A percentile compares a stretch with the other conserved stretches of the same genome.
phyloP scores from a whole-genome alignment of 2,797 vertebrate species.

The Hylomyscus alleni region DNA sequence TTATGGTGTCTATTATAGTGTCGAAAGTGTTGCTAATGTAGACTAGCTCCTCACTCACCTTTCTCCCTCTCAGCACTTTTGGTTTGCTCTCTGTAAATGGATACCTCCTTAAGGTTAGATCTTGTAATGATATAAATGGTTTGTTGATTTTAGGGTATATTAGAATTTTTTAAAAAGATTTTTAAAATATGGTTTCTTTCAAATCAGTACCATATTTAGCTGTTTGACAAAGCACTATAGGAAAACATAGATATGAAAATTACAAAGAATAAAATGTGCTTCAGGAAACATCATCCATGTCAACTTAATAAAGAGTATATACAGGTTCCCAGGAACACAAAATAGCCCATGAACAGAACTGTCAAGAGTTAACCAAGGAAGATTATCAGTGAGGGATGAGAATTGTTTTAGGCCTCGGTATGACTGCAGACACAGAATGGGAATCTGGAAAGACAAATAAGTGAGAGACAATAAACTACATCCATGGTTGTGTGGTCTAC shows the following conservation, averaged over 20 bases:
- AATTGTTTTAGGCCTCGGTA: background rate
- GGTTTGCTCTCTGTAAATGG: background rate
- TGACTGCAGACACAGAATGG: background rate
- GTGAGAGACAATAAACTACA: background rate
- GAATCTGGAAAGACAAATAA: conserved; percentile 11
- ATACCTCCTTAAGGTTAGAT: background rate
- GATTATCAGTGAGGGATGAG: conserved; percentile 18
- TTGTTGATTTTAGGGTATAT: background rate
- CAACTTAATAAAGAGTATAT: background rate
- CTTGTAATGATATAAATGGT: background rate
- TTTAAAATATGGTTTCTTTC: background rate
- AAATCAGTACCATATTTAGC: background rate
- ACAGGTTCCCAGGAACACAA: background rate
- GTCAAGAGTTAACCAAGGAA: background rate
- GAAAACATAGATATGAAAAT: conserved; percentile 8
- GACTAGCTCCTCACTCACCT: background rate
- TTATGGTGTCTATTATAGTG: background rate
- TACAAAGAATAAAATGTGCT: conserved; percentile 10
- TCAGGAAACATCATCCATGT: conserved; percentile 20
- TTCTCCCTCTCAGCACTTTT: background rate
- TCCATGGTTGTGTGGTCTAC: background rate
- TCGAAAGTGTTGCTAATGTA: background rate
- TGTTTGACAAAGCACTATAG: conserved; percentile 4
- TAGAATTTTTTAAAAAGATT: background rate
- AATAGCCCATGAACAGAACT: conserved; percentile 52